Percentiles rank a stretch among this genome's conserved stretches.
Conservation (phyloP, 2,797 vertebrate species). For the Sarcophilus harrisii region DNA sequence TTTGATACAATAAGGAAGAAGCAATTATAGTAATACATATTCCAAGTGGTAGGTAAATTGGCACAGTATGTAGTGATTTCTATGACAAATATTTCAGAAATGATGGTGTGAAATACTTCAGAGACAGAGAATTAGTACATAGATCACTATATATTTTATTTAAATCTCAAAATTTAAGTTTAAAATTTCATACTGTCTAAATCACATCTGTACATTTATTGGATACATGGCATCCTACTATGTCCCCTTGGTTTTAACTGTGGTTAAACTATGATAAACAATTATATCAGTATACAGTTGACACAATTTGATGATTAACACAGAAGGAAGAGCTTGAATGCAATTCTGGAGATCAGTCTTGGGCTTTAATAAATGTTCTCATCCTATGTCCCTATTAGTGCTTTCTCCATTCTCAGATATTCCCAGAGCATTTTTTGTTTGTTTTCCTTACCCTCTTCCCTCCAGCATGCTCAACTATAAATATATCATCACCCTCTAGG, state of each 20-base stretch:
- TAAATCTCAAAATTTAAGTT: neutral
- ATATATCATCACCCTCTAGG: neutral
- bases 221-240: neutral
- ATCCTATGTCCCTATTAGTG: neutral
- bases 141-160: neutral
- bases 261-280: neutral
- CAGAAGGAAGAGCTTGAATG: slow-evolving; percentile 16
- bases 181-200: neutral
- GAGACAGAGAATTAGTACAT: neutral
- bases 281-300: slow-evolving; percentile 22
- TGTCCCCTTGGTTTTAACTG: neutral
- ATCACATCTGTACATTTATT: neutral
- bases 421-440: neutral
- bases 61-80: neutral
- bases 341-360: neutral
- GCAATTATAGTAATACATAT: neutral
- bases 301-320: slow-evolving; percentile 24
- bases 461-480: neutral
- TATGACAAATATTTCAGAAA: neutral
- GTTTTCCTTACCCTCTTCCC: neutral
- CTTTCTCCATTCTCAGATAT: neutral
- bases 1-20: neutral
- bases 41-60: neutral
- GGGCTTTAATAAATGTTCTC: neutral
- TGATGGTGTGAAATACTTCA: neutral